Evolutionary conservation across 1,140 invertebrate species (phyloP).

Genomic region (Eriocheir sinensis): DNA sequence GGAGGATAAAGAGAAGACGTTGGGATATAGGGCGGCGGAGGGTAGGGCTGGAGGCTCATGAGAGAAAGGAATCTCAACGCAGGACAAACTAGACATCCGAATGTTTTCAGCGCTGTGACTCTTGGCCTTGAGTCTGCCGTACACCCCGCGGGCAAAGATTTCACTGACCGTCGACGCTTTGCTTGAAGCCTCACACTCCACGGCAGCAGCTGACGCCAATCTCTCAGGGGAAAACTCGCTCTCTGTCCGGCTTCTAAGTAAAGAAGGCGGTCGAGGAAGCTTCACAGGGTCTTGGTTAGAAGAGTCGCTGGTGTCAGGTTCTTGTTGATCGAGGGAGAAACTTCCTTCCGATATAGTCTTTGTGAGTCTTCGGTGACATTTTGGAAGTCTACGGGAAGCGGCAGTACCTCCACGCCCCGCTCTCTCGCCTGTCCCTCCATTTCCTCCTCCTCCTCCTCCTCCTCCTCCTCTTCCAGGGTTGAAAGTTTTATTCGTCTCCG

Average conservation of each 20-base stretch:
- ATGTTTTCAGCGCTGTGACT: slow-evolving; percentile 72
- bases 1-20: neutral
- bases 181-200: neutral
- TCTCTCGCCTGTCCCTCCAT: neutral
- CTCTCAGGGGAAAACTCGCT: slow-evolving; percentile 59
- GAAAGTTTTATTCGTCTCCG: neutral
- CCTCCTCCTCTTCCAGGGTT: neutral
- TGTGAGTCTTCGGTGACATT: slow-evolving; percentile 60
- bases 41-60: slow-evolving; percentile 10
- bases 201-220: slow-evolving; percentile 29
- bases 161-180: slow-evolving; percentile 63
- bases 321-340: slow-evolving; percentile 6
- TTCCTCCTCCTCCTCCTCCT: neutral
- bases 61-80: slow-evolving; percentile 60
- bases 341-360: slow-evolving; percentile 71
- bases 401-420: neutral
- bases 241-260: slow-evolving; percentile 69
- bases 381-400: neutral
- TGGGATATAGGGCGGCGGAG: neutral
- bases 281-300: neutral
- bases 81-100: slow-evolving; percentile 67
- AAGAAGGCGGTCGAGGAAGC: slow-evolving; percentile 56
- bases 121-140: slow-evolving; percentile 52
- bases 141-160: slow-evolving; percentile 71
- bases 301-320: neutral